Evolutionary conservation across 1,140 invertebrate genomes (phyloP), one percentile per base, ranked within the genome.

Genomic region (Cecropterus lyciades): DNA sequence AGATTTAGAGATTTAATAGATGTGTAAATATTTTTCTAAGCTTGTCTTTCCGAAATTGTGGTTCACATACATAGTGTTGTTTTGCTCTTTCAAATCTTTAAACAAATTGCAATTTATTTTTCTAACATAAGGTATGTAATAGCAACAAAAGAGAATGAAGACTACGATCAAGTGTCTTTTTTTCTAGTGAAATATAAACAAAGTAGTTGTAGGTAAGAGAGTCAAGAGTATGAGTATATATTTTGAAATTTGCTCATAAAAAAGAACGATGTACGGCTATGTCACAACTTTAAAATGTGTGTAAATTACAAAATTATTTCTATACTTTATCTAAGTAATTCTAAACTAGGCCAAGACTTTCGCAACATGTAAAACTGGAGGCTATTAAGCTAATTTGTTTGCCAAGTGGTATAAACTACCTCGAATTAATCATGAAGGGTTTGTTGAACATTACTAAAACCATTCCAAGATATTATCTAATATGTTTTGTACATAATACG

Each of bases 361-460:
- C 40, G 40, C 40, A 43, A 43, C 40, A 43, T 43, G 11, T 43
- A 43, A 43, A 43, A 43, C 40, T 14, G 13, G 40, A 14, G 40
- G 40, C 40, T 43, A 43, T 43, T 43, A 43, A 43, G 14, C n/a
- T 43, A 43, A 43, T 43, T 43, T 43, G 40, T 43, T 43, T 43
- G 40, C 14, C 1, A 14, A 14, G 40, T 14, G 14, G 40, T 43
- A 14, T 43, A 13, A 14, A 14, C n/a, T 43, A 43, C 1, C n/a
- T 13, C 13, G n/a, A 43, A 43, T 43, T 14, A 14, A 14, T 43
- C 14, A 43, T 43, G 40, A 43, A 43, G 40, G 13, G 40, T 14
- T 43, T 43, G 40, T 43, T 43, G 13, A 43, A 10, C n/a, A 3
- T 40, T 40, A 43, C 37, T 40, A 10, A 1, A 5, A 5, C 37